Evolutionary conservation across 2,797 vertebrate species (phyloP), one percentile per base, ranked within the genome.

Genomic region (Okamejei kenojei): DNA sequence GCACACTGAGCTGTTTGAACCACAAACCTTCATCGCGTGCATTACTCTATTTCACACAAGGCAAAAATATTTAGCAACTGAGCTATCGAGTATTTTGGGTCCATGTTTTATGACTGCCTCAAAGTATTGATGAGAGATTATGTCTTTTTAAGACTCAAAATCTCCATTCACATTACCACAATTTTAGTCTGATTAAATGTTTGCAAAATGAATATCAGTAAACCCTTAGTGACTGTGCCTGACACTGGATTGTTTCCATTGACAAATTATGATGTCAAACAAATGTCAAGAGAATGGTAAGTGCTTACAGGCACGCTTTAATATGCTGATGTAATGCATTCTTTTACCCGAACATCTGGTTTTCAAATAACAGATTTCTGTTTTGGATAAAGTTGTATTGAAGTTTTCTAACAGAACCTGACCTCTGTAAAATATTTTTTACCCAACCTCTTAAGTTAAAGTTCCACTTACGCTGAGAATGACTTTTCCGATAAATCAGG

Each of bases 271-370:
- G 71, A 92, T 92, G 71, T 92, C 90, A 54, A 35, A 38, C 68
- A 76, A 92, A 92, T 92, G 90, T 54, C 90, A 92, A 76, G 90
- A 92, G 71, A 92, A 58, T n/a, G 38, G 38, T 92, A 92, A 92
- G 45, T 92, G 90, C 71, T 76, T 74, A 58, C 90, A 92, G 90
- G 29, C 90, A 45, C 29, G 90, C 38, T 92, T 92, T 76, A 92
- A 73, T 29, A 26, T 38, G 15, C 90, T 92, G 71, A 92, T 92
- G 68, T 76, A 38, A 92, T 54, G 90, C 45, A 92, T 74, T 76
- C 73, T 74, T 45, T 23, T 92, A 74, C 23, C 68, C 71, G 29
- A 92, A 92, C 71, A 92, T 92, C 38, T 92, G 90, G 71, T 54
- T 26, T 92, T 92, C 73, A 38, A 54, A 13, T 92, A 45, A 92